A percentile compares a stretch with the other conserved stretches of the same genome.
These are phyloP conservation scores for Neofelis nebulosa DNA, from an alignment of 2,113 vertebrate species.

Conservation along the genomic window DNA sequence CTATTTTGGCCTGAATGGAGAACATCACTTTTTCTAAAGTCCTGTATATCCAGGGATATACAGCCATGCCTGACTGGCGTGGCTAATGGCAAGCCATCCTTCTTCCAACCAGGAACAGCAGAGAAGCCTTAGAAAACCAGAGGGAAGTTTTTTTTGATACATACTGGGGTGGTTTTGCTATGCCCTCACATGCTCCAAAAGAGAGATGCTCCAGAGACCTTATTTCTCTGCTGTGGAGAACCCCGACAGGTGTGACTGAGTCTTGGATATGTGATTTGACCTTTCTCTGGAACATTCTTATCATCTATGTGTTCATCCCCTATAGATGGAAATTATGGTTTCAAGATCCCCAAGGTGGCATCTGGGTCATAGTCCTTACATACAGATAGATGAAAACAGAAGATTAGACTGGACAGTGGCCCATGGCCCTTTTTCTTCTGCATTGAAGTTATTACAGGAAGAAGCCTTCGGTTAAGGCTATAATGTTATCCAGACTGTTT, in stretches of 20 bases:
- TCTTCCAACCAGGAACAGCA: too few species aligned
- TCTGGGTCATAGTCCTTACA: neutral
- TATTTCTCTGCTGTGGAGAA: neutral
- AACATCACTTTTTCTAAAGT: neutral
- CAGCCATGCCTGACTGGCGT: neutral
- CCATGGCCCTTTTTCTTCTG: neutral
- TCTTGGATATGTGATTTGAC: neutral
- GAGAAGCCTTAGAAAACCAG: neutral
- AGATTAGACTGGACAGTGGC: neutral
- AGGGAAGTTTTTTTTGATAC: neutral
- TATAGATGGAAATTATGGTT: neutral
- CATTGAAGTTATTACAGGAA: neutral
- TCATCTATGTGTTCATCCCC: neutral
- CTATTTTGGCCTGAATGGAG: neutral
- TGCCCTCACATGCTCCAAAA: neutral
- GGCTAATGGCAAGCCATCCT: neutral
- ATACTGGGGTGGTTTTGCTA: neutral
- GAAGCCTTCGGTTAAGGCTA: neutral
- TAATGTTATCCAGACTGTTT: neutral
- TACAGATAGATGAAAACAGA: neutral
- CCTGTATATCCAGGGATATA: neutral
- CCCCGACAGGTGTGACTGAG: neutral
- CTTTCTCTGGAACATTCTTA: neutral
- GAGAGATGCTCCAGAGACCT: neutral
- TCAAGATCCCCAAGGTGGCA: neutral